phyloP scores from a whole-genome alignment of 2,113 vertebrate species.

The Pseudois nayaur region DNA sequence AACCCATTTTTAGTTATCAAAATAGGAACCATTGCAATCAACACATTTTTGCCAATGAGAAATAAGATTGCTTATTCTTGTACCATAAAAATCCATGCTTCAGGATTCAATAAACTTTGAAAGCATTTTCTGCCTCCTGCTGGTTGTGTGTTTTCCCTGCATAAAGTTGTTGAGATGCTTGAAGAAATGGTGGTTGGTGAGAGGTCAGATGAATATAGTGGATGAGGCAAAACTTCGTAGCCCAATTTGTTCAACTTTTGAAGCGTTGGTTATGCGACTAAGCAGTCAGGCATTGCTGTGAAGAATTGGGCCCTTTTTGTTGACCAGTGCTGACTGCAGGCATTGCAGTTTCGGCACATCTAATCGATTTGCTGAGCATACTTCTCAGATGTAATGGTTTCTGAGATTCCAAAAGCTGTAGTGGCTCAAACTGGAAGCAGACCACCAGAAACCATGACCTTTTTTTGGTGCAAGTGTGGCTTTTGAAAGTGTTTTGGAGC shows the following conservation, averaged over 20 bases:
- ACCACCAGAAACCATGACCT: background rate
- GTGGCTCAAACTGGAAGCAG: background rate
- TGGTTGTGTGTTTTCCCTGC: background rate
- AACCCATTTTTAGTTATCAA: background rate
- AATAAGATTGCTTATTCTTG: background rate
- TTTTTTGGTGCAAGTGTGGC: background rate
- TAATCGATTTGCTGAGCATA: background rate
- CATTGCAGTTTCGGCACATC: background rate
- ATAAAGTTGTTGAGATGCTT: background rate
- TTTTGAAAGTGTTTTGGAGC: background rate
- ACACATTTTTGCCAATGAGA: background rate
- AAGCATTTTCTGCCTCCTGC: background rate
- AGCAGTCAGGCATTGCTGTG: accelerated
- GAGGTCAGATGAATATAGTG: background rate
- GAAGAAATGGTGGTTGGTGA: background rate
- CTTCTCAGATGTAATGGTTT: background rate
- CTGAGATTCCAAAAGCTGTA: background rate
- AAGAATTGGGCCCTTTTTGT: background rate
- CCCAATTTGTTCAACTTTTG: background rate
- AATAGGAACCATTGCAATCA: background rate
- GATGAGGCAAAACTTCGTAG: background rate
- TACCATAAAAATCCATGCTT: background rate
- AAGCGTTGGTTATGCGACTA: background rate
- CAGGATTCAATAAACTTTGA: background rate
- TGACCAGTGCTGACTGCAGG: background rate